Percentiles rank a stretch among this genome's conserved stretches.
phyloP scores from a whole-genome alignment of 2,113 vertebrate genomes.

The Steatornis caripensis region DNA sequence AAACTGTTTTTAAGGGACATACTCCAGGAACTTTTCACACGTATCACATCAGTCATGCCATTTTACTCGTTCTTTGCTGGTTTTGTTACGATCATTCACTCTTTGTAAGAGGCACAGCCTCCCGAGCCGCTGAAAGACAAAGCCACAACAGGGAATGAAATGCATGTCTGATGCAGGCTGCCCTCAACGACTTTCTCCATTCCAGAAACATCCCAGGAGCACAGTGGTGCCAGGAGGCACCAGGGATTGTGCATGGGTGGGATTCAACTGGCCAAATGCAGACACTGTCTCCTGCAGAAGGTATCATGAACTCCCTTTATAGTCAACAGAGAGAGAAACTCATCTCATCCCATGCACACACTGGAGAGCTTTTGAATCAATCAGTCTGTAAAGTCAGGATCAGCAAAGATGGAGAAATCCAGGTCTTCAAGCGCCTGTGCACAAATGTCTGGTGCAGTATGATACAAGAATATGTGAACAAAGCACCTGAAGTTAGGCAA shows the following conservation, averaged over 20 bases:
- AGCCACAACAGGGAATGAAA: background rate
- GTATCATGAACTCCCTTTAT: background rate
- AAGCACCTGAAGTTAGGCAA: background rate
- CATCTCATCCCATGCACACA: background rate
- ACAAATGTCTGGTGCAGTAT: background rate
- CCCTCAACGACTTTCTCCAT: background rate
- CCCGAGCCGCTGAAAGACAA: background rate
- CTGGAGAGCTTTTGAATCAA: background rate
- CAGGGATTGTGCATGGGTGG: background rate
- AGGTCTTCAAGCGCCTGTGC: background rate
- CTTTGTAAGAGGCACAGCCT: background rate
- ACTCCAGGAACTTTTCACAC: background rate
- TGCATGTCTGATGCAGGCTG: accelerated
- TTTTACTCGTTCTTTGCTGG: background rate
- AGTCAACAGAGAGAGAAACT: background rate
- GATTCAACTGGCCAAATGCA: background rate
- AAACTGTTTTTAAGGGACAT: background rate
- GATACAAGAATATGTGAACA: background rate
- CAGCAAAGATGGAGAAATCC: background rate
- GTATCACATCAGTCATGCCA: background rate
- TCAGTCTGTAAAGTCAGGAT: background rate
- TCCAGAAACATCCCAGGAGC: background rate
- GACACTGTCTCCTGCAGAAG: background rate
- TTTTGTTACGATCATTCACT: background rate
- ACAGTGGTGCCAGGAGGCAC: accelerated